These are phyloP conservation scores for Okamejei kenojei DNA, from an alignment of 2,797 vertebrate genomes.

Conservation along the genomic window DNA sequence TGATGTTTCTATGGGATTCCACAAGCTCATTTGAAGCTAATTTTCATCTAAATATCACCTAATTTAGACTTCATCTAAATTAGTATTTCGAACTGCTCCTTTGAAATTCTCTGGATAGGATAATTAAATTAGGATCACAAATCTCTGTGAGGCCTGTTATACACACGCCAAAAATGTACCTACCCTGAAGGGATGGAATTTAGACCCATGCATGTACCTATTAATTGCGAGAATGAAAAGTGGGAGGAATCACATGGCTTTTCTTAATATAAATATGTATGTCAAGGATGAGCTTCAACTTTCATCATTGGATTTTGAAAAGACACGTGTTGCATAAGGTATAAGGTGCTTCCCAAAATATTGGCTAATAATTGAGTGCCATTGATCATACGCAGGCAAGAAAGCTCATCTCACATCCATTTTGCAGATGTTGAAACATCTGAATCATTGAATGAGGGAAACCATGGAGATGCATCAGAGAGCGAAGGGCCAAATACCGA, in stretches of 20 bases:
- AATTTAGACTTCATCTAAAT: neutral
- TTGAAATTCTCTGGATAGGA: neutral
- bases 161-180: neutral
- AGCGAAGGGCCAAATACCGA: neutral
- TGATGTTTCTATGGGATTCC: neutral
- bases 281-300: neutral
- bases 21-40: neutral
- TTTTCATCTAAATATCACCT: neutral
- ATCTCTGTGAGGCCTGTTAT: neutral
- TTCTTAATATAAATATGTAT: neutral
- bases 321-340: neutral
- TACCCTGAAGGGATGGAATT: neutral
- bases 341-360: neutral
- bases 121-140: neutral
- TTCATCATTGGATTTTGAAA: neutral
- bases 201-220: neutral
- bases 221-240: too few species aligned
- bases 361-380: neutral
- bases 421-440: neutral
- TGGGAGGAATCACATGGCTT: neutral
- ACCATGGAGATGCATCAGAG: neutral
- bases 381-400: neutral
- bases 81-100: neutral
- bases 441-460: neutral
- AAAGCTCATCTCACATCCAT: neutral